phyloP scores from a whole-genome alignment of 1,140 invertebrate species.

The Tribolium madens region DNA sequence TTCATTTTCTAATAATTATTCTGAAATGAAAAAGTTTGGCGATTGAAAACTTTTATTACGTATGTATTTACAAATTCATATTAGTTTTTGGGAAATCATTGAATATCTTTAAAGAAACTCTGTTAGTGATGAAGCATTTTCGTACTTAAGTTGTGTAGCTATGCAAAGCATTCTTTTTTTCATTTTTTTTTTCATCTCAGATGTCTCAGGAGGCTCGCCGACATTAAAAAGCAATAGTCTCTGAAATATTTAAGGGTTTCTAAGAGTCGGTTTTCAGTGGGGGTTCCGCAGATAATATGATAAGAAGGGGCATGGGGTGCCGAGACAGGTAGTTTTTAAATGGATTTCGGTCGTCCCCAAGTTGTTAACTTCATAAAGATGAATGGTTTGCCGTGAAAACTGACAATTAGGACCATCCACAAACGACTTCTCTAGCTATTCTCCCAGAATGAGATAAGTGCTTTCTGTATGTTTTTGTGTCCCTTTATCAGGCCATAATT shows the following conservation, averaged over 20 bases:
- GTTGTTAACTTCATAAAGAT: constrained; percentile 57
- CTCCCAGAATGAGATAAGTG: constrained; percentile 60
- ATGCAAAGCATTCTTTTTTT: neutral
- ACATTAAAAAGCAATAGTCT: constrained; percentile 25
- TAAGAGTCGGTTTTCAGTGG: constrained; percentile 32
- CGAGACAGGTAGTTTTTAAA: constrained; percentile 59
- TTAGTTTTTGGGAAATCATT: too few species aligned
- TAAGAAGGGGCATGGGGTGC: constrained; percentile 51
- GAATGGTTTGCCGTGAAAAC: constrained; percentile 55
- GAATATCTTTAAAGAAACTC: too few species aligned
- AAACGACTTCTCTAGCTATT: constrained; percentile 59
- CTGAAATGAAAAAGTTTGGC: too few species aligned
- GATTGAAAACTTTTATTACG: too few species aligned
- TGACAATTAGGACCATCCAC: constrained; percentile 56
- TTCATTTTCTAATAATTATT: too few species aligned
- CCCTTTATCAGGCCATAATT: constrained; percentile 49
- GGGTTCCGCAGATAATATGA: constrained; percentile 50
- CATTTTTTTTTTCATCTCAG: neutral
- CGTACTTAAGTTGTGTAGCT: neutral
- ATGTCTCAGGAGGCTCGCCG: neutral
- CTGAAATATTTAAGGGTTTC: constrained; percentile 47
- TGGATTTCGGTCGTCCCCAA: constrained; percentile 49
- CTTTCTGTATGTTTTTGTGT: constrained; percentile 51
- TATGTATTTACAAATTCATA: too few species aligned
- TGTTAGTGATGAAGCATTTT: too few species aligned